Conservation (phyloP, 1,140 invertebrate genomes). For the Zaprionus vittiger region DNA sequence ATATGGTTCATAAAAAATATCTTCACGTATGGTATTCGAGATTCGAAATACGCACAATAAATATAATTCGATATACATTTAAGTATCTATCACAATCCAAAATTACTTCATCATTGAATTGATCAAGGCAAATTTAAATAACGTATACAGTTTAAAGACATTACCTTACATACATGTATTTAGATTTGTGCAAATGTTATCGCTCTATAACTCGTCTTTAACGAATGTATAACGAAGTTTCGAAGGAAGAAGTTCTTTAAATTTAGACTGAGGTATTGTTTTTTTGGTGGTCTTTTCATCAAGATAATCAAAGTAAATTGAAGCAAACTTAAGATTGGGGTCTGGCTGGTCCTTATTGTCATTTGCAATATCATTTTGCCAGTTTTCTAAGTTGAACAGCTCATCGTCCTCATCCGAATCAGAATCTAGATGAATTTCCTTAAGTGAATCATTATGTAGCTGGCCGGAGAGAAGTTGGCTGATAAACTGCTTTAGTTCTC, state of each 20-base stretch:
- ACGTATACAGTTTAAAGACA: not conserved
- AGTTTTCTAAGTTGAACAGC: not conserved
- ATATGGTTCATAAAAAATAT: conserved; percentile 20
- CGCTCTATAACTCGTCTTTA: conserved; percentile 54
- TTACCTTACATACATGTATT: no score
- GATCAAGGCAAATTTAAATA: not conserved
- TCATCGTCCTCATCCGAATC: not conserved
- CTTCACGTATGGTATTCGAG: not conserved
- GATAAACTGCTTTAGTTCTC: conserved; percentile 47
- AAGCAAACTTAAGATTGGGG: not conserved
- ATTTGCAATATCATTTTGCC: not conserved
- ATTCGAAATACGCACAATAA: not conserved
- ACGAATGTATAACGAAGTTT: conserved; percentile 55
- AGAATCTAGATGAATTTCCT: not conserved
- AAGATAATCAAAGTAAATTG: not conserved
- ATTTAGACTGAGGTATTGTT: conserved; percentile 45
- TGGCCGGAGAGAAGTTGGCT: conserved; percentile 18
- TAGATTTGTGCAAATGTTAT: not conserved
- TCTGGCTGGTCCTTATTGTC: not conserved
- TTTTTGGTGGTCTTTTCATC: not conserved
- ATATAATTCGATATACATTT: not conserved
- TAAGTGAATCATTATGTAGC: conserved; percentile 24
- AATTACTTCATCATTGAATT: not conserved
- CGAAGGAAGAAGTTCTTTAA: conserved; percentile 54
- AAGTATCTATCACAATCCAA: not conserved